These are phyloP conservation scores for Troides helena DNA, from an alignment of 2,888 invertebrate genomes.

Conservation along the genomic window DNA sequence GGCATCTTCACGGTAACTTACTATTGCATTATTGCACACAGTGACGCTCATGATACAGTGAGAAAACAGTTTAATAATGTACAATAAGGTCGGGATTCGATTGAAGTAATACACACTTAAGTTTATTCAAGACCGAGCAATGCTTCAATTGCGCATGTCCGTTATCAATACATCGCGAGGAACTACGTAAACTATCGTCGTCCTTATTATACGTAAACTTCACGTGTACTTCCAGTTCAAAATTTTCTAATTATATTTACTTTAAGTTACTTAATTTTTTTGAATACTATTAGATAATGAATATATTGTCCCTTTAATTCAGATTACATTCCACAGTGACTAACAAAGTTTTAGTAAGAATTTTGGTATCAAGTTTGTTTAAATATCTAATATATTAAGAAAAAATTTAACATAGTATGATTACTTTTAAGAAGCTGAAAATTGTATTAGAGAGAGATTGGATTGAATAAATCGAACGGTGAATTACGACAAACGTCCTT, in stretches of 20 bases:
- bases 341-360: neutral
- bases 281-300: no score
- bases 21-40: conserved; percentile 63
- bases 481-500: neutral
- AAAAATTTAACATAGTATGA: neutral
- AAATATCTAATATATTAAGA: neutral
- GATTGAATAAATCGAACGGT: conserved; percentile 39
- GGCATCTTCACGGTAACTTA: conserved; percentile 56
- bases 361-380: neutral
- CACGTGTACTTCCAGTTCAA: conserved; percentile 35
- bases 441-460: neutral
- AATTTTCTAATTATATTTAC: conserved; percentile 34
- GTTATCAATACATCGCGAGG: conserved; percentile 59
- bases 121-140: conserved; percentile 52
- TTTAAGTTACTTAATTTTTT: neutral
- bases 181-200: conserved; percentile 69
- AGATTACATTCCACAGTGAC: no score
- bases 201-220: conserved; percentile 68
- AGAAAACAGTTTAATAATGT: conserved; percentile 45
- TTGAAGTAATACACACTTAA: conserved; percentile 39
- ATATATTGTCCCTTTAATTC: no score
- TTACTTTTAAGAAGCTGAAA: neutral
- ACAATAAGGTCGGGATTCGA: conserved; percentile 49
- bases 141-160: conserved; percentile 68
- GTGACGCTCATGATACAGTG: conserved; percentile 39